phyloP scores from a whole-genome alignment of 2,797 vertebrate species.

The Eutrigla gurnardus region DNA sequence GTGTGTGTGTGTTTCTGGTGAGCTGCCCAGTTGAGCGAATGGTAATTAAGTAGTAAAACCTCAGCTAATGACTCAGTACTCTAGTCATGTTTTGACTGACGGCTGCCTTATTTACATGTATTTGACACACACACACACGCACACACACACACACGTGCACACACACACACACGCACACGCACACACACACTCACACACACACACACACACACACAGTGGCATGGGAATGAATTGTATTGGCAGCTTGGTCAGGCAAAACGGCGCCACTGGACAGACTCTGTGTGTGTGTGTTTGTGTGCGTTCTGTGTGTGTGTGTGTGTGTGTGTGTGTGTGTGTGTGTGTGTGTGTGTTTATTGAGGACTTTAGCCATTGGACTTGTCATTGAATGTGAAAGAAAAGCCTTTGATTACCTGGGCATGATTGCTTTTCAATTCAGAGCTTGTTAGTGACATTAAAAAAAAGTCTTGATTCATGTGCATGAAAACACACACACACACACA shows the following conservation, averaged over 20 bases:
- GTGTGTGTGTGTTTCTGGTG: slow-evolving; percentile 49
- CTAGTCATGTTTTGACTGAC: slow-evolving; percentile 78
- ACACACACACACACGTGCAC: slow-evolving; percentile 32
- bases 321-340: slow-evolving; percentile 23
- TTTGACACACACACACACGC: slow-evolving; percentile 43
- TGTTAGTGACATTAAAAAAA: slow-evolving; percentile 26
- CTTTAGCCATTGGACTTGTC: slow-evolving; percentile 41
- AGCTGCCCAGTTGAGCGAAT: slow-evolving; percentile 51
- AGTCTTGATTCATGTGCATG: slow-evolving; percentile 14
- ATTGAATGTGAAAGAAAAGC: slow-evolving; percentile 41
- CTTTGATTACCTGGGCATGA: slow-evolving; percentile 39
- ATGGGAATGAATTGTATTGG: slow-evolving; percentile 71
- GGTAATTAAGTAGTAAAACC: slow-evolving; percentile 74
- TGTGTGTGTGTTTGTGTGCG: slow-evolving; percentile 22
- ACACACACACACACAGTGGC: slow-evolving; percentile 34
- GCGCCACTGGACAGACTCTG: slow-evolving; percentile 64
- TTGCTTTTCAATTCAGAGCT: slow-evolving; percentile 28
- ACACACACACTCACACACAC: slow-evolving; percentile 10
- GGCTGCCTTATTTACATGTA: slow-evolving; percentile 73
- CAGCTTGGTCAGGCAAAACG: slow-evolving; percentile 76
- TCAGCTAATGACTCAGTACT: slow-evolving; percentile 70
- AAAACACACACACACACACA: slow-evolving; percentile 8
- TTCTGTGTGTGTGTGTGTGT: slow-evolving; percentile 19
- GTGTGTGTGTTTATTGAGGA: slow-evolving; percentile 15
- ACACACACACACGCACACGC: slow-evolving; percentile 30